phyloP scores from a whole-genome alignment of 1,140 invertebrate genomes.

The silkworm (Bombyx mori) region ASM3026992v2 NC_085114.1:9085001-9085500 shows the following conservation, averaged over 20 bases:
- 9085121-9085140: constrained; percentile 38
- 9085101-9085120: constrained; percentile 31
- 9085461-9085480: too few relatives aligned
- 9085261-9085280: constrained; percentile 16
- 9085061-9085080: too few relatives aligned
- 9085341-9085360: constrained; percentile 26
- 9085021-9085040: too few relatives aligned
- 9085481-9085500: too few relatives aligned
- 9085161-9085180: constrained; percentile 53
- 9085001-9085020: too few relatives aligned
- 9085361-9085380: constrained; percentile 9
- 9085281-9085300: constrained; percentile 1
- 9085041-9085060: too few relatives aligned
- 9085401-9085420: too few relatives aligned
- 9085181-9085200: constrained; percentile 52
- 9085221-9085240: constrained; percentile 42
- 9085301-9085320: constrained; percentile 10
- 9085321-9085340: constrained; percentile 21
- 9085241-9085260: constrained; percentile 34
- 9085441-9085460: too few relatives aligned
- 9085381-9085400: too few relatives aligned
- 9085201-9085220: constrained; percentile 41
- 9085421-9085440: too few relatives aligned
- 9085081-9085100: neutral
- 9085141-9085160: constrained; percentile 29